These are phyloP conservation scores for Procavia capensis DNA, from an alignment of 2,113 vertebrate species.

Conservation along the genomic window DNA sequence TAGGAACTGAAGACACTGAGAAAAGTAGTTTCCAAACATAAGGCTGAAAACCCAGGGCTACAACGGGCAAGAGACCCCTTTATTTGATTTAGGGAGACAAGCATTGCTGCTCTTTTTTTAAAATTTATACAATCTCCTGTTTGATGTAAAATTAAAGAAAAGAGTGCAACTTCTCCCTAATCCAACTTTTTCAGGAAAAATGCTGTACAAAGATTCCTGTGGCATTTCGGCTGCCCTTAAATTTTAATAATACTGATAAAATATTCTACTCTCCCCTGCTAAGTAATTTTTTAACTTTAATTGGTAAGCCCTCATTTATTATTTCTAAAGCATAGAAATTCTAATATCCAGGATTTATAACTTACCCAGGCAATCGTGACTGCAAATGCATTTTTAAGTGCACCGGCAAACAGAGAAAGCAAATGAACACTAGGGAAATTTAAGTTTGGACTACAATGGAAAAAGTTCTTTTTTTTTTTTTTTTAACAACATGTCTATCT, in stretches of 20 bases:
- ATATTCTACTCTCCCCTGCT: slow-evolving; percentile 78
- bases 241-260: slow-evolving; percentile 83
- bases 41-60: neutral
- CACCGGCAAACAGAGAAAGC: slow-evolving; percentile 59
- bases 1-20: neutral
- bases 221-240: slow-evolving; percentile 80
- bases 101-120: neutral
- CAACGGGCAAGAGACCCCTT: neutral
- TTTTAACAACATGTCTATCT: slow-evolving; percentile 70
- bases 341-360: slow-evolving; percentile 84
- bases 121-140: slow-evolving; percentile 63
- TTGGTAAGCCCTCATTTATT: slow-evolving; percentile 84
- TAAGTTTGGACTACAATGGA: slow-evolving; percentile 53
- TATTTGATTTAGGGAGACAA: slow-evolving; percentile 38
- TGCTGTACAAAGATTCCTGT: slow-evolving; percentile 77
- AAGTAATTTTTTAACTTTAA: slow-evolving; percentile 84
- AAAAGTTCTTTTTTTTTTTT: slow-evolving; percentile 41
- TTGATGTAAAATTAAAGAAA: slow-evolving; percentile 76
- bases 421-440: slow-evolving; percentile 69
- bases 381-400: slow-evolving; percentile 80
- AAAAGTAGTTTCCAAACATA: slow-evolving; percentile 25
- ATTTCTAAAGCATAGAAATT: slow-evolving; percentile 84
- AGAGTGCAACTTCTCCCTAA: slow-evolving; percentile 68
- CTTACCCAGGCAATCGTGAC: slow-evolving; percentile 73
- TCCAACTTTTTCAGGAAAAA: slow-evolving; percentile 78